A percentile compares a stretch with the other conserved stretches of the same genome.
These are phyloP conservation scores for Melanotaenia duboulayi DNA, from an alignment of 2,113 vertebrate genomes.

Conservation along the genomic window DNA sequence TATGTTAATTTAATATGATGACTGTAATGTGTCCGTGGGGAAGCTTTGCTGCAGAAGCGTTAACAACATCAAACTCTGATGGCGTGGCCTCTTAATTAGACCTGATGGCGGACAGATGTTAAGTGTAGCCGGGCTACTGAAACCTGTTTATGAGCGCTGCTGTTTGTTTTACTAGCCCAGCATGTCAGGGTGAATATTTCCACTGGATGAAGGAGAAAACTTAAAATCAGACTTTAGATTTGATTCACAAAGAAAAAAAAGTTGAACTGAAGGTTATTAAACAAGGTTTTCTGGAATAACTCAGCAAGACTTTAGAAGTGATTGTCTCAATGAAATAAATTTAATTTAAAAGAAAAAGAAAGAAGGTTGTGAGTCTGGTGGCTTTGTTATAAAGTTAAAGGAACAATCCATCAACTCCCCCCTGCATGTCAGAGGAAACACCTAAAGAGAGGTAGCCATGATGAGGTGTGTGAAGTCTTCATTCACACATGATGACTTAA, in stretches of 20 bases:
- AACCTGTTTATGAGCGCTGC: background rate
- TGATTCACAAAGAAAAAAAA: background rate
- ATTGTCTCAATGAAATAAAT: too few species aligned
- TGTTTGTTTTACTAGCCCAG: background rate
- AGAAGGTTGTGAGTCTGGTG: too few species aligned
- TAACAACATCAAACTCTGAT: constrained; percentile 17
- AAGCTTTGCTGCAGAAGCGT: constrained; percentile 16
- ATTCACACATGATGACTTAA: too few species aligned
- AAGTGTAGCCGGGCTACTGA: background rate
- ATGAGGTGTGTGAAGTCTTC: too few species aligned
- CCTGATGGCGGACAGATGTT: constrained; percentile 17
- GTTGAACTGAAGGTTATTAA: background rate
- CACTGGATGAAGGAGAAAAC: background rate
- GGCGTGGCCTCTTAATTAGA: constrained; percentile 22
- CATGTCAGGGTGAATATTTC: background rate
- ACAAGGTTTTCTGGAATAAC: too few species aligned
- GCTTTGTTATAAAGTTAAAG: too few species aligned
- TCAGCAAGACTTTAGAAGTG: too few species aligned
- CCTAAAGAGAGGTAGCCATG: too few species aligned
- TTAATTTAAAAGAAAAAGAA: too few species aligned
- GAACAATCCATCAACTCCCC: too few species aligned
- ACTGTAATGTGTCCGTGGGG: constrained; percentile 22
- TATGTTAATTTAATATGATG: constrained; percentile 29
- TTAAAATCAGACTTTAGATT: background rate
- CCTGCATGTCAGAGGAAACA: too few species aligned